A percentile compares a stretch with the other conserved stretches of the same genome.
These are phyloP conservation scores for Corapipo altera DNA, from an alignment of 2,113 vertebrate species.

Conservation along the genomic window DNA sequence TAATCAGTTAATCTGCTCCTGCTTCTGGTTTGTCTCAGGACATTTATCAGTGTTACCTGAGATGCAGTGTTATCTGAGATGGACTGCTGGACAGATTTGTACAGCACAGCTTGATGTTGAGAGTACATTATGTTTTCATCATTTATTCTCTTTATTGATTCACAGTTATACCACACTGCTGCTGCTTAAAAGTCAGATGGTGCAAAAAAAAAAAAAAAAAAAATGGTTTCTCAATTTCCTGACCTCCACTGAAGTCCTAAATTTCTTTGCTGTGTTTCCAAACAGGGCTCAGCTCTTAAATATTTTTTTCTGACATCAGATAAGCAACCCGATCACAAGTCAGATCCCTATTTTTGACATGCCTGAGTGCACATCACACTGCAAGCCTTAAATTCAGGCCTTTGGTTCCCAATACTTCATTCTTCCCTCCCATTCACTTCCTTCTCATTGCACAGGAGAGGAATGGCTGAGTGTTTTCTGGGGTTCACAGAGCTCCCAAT, in stretches of 20 bases:
- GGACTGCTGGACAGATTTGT: neutral
- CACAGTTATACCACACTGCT: neutral
- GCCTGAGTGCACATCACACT: rapidly evolving
- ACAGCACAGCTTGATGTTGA: neutral
- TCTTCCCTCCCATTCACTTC: neutral
- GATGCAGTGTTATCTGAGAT: neutral
- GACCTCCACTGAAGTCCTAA: neutral
- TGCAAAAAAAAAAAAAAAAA: neutral
- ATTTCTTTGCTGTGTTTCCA: neutral
- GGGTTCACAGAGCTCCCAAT: neutral
- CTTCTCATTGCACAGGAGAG: neutral
- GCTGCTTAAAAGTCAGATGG: neutral
- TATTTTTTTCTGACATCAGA: neutral
- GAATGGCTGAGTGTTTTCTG: neutral
- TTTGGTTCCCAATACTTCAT: neutral
- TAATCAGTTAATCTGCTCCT: neutral
- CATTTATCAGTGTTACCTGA: neutral
- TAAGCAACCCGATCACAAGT: neutral
- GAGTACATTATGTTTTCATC: neutral
- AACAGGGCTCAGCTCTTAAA: neutral
- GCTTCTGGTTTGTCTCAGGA: neutral
- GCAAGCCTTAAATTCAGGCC: neutral
- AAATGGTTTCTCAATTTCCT: neutral
- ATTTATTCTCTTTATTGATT: neutral
- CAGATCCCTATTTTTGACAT: neutral